A percentile compares a stretch with the other conserved stretches of the same genome.
phyloP scores from a whole-genome alignment of 2,113 vertebrate genomes.

The Phrynosoma blainvillii region DNA sequence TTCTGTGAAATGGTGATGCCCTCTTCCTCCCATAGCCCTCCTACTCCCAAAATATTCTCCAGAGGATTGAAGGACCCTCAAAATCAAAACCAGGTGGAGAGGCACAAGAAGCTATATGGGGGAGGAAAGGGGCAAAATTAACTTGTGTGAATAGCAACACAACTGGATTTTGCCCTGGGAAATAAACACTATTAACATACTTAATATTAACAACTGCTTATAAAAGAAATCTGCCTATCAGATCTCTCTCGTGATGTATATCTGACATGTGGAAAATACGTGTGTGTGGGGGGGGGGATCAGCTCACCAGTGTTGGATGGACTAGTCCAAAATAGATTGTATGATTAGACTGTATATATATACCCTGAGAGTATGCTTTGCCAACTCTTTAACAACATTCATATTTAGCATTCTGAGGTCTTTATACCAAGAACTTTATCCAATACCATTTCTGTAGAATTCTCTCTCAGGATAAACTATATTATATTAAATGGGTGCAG shows the following conservation, averaged over 20 bases:
- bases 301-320: no score
- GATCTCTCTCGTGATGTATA: not conserved
- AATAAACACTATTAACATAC: no score
- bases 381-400: conserved; percentile 21
- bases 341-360: not conserved
- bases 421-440: not conserved
- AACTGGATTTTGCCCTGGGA: not conserved
- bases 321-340: not conserved
- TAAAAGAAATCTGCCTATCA: no score
- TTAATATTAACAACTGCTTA: no score
- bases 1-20: not conserved
- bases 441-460: not conserved
- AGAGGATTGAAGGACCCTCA: not conserved
- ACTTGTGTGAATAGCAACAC: not conserved
- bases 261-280: not conserved
- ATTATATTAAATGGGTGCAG: conserved; percentile 1
- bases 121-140: not conserved
- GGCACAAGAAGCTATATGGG: not conserved
- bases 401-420: conserved; percentile 23
- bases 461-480: not conserved
- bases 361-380: not conserved
- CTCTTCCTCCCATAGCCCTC: not conserved
- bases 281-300: not conserved
- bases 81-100: not conserved
- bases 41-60: no score